Percentiles rank a stretch among this genome's conserved stretches.
Conservation (phyloP, 2,797 vertebrate genomes). For the Rhinoraja longicauda region DNA sequence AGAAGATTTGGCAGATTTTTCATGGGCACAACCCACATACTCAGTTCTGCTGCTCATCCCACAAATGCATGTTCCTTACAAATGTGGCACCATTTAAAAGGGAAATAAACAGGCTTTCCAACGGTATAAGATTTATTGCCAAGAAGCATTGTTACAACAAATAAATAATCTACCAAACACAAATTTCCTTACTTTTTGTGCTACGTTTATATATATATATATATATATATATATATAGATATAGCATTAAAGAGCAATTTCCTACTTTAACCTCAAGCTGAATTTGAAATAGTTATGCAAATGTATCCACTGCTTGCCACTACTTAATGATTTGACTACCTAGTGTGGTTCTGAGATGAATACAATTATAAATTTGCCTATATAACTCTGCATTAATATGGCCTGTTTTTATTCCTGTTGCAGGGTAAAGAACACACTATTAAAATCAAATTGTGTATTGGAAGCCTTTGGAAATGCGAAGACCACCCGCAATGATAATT, state of each 20-base stretch:
- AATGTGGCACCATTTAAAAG: no score
- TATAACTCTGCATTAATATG: neutral
- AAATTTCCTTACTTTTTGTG: no score
- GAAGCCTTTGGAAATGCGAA: slow-evolving; percentile 98
- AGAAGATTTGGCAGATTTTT: no score
- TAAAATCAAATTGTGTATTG: slow-evolving; percentile 95
- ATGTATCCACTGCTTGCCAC: neutral
- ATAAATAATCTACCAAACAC: no score
- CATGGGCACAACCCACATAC: no score
- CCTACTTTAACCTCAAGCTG: neutral
- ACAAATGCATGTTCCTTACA: no score
- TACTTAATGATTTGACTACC: neutral
- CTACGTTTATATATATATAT: no score
- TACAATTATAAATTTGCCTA: neutral
- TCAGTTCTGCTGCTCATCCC: no score
- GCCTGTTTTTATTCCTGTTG: slow-evolving; percentile 35
- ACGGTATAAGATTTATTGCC: no score
- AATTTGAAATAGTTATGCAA: neutral
- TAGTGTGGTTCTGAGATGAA: neutral
- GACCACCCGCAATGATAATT: slow-evolving; percentile 97
- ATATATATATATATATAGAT: no score
- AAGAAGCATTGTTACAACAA: no score
- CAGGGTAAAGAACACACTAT: slow-evolving; percentile 94
- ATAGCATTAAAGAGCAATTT: neutral
- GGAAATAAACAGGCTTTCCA: no score